phyloP scores from a whole-genome alignment of 1,140 invertebrate species.

The Pissodes strobi region DNA sequence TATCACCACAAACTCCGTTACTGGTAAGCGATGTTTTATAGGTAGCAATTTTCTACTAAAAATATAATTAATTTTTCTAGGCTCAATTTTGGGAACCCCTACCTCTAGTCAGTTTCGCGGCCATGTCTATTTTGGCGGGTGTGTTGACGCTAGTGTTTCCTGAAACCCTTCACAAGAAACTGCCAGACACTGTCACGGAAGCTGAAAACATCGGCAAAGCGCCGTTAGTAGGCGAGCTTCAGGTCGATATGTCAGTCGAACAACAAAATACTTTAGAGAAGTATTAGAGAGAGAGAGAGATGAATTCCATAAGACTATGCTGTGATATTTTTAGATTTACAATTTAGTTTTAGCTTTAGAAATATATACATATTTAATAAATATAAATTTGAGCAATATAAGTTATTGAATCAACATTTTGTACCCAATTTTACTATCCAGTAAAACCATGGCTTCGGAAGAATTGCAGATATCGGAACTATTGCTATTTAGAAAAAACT shows the following conservation, averaged over 20 bases:
- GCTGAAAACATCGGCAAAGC: slow-evolving; percentile 62
- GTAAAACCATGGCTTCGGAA: no score
- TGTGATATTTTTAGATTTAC: no score
- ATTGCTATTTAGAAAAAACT: no score
- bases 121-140: slow-evolving; percentile 66
- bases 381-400: no score
- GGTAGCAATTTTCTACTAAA: no score
- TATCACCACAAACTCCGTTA: slow-evolving; percentile 73
- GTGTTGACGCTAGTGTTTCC: slow-evolving; percentile 67
- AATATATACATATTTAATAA: no score
- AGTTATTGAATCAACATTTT: no score
- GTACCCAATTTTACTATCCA: no score
- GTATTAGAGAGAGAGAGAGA: no score
- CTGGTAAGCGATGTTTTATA: slow-evolving; percentile 61
- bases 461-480: no score
- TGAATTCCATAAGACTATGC: background rate
- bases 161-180: slow-evolving; percentile 68
- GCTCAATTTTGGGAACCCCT: slow-evolving; percentile 53
- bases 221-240: background rate
- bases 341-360: no score
- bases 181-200: slow-evolving; percentile 72
- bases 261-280: slow-evolving; percentile 5
- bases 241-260: background rate
- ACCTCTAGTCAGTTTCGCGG: slow-evolving; percentile 70
- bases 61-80: slow-evolving; percentile 44